These are phyloP conservation scores for Ennomos erosarius DNA, from an alignment of 2,888 invertebrate genomes.

Conservation along the genomic window DNA sequence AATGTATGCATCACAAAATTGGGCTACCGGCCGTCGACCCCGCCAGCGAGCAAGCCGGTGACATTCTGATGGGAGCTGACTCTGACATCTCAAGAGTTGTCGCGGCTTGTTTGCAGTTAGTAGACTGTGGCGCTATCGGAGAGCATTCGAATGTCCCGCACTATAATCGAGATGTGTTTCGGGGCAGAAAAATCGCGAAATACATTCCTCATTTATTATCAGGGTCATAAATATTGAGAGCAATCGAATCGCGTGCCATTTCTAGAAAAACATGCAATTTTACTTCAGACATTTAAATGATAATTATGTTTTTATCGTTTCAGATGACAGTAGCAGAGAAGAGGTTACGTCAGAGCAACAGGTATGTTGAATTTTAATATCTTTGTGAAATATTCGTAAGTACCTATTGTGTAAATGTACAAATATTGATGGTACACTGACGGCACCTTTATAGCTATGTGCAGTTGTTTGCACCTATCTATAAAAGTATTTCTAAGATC, in stretches of 20 bases:
- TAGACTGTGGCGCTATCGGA: constrained; percentile 54
- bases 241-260: constrained; percentile 3
- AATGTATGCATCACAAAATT: constrained; percentile 27
- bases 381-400: background rate
- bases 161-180: constrained; percentile 49
- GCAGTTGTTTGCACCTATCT: background rate
- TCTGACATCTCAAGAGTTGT: constrained; percentile 39
- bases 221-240: constrained; percentile 17
- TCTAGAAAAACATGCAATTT: background rate
- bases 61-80: constrained; percentile 31
- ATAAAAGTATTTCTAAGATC: constrained; percentile 12
- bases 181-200: constrained; percentile 48
- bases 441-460: no score
- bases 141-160: constrained; percentile 46
- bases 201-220: constrained; percentile 16
- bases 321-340: constrained; percentile 81
- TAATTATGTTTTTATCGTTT: constrained; percentile 54
- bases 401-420: constrained; percentile 13
- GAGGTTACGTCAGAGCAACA: constrained; percentile 77
- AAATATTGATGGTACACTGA: no score
- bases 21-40: constrained; percentile 27
- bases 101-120: constrained; percentile 46
- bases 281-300: constrained; percentile 20
- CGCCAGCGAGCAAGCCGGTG: constrained; percentile 10
- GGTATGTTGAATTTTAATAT: constrained; percentile 55